These are phyloP conservation scores for Conopomorpha cramerella DNA, from an alignment of 1,140 invertebrate genomes.

Conservation along the genomic window DNA sequence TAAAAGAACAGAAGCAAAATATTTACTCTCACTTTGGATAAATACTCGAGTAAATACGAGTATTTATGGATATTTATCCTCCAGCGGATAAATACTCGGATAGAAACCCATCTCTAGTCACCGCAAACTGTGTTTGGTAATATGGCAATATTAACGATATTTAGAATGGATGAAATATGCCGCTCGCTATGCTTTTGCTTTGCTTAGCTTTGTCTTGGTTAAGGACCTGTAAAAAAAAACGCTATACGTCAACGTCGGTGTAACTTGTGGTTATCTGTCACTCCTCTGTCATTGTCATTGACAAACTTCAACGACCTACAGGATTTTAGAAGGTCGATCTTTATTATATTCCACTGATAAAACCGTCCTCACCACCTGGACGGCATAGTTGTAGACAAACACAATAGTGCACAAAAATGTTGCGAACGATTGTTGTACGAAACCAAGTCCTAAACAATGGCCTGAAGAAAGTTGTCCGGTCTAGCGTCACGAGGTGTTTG, in stretches of 20 bases:
- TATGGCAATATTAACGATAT: neutral
- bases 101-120: too few species aligned
- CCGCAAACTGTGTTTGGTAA: neutral
- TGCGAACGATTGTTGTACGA: constrained; percentile 68
- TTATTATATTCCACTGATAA: constrained; percentile 20
- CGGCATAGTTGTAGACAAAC: constrained; percentile 26
- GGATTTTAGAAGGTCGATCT: constrained; percentile 51
- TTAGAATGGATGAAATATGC: too few species aligned
- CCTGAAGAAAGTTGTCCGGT: constrained; percentile 61
- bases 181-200: too few species aligned
- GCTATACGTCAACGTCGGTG: neutral
- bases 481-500: constrained; percentile 63
- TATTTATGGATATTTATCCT: too few species aligned
- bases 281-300: neutral
- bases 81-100: too few species aligned
- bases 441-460: constrained; percentile 65
- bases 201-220: too few species aligned
- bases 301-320: constrained; percentile 47
- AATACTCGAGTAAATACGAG: too few species aligned
- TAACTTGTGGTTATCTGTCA: neutral
- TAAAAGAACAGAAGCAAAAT: too few species aligned
- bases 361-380: constrained; percentile 43
- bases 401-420: constrained; percentile 54
- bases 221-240: too few species aligned
- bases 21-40: too few species aligned